phyloP scores from a whole-genome alignment of 37 sponge, comb jelly and placozoan genomes.

The Chondrilla cf. caribensis region DNA sequence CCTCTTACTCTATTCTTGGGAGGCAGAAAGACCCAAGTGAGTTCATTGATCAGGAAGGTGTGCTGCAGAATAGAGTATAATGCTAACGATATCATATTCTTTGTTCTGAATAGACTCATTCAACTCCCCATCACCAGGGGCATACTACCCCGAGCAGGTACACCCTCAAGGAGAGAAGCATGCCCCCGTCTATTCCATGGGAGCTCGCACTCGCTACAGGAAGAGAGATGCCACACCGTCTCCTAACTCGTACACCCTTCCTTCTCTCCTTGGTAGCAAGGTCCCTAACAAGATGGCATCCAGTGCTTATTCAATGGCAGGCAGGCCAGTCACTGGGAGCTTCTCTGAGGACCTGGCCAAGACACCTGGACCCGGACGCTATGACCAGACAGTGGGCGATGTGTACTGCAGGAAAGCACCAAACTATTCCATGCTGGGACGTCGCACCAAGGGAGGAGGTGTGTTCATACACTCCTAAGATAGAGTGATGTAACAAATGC shows the following conservation, averaged over 20 bases:
- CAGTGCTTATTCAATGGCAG: constrained; percentile 86
- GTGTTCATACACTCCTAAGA: no score
- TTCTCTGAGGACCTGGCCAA: constrained; percentile 95
- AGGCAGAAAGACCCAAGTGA: constrained; percentile 84
- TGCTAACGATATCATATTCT: no score
- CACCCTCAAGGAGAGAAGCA: constrained; percentile 94
- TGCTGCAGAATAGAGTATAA: no score
- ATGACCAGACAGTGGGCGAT: constrained; percentile 62
- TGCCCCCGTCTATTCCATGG: constrained; percentile 95
- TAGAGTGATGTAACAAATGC: no score
- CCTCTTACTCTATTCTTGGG: constrained; percentile 93
- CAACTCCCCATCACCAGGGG: constrained; percentile 93
- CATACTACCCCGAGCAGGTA: constrained; percentile 86
- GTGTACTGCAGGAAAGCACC: constrained; percentile 69
- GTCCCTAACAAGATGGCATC: constrained; percentile 80
- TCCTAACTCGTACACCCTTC: constrained; percentile 93
- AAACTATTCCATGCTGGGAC: constrained; percentile 92
- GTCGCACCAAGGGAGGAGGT: constrained; percentile 65
- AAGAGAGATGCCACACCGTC: constrained; percentile 89
- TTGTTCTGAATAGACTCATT: constrained; percentile 59
- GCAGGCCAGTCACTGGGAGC: constrained; percentile 66
- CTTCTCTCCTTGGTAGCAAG: constrained; percentile 80
- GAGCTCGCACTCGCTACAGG: constrained; percentile 74
- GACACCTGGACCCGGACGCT: constrained; percentile 95
- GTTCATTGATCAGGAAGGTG: no score